Evolutionary conservation across 2,888 invertebrate genomes (phyloP).

Genomic region (Agonopterix subpropinquella): DNA sequence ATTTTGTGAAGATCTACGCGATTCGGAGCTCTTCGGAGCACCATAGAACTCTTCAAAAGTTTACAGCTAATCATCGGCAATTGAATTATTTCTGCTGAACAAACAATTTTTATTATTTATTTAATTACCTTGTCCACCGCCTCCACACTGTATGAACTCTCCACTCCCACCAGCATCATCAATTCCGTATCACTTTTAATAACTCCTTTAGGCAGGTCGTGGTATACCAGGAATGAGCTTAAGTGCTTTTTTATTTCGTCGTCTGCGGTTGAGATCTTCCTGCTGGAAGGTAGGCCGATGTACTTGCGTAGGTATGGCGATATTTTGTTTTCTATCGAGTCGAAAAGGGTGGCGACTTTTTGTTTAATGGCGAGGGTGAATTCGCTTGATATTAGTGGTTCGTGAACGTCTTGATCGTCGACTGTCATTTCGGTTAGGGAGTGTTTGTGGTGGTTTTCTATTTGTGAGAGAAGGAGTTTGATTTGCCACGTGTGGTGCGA

Average conservation of each 20-base stretch:
- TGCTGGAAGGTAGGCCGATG: slow-evolving; percentile 54
- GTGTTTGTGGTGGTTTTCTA: slow-evolving; percentile 46
- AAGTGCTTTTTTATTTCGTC: slow-evolving; percentile 54
- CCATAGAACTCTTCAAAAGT: no score
- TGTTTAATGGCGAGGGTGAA: slow-evolving; percentile 78
- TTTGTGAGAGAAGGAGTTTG: slow-evolving; percentile 79
- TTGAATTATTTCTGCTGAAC: no score
- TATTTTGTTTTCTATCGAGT: slow-evolving; percentile 70
- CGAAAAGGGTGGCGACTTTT: slow-evolving; percentile 67
- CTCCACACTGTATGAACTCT: slow-evolving; percentile 27
- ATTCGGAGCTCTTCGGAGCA: no score
- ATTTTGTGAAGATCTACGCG: no score
- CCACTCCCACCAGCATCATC: slow-evolving; percentile 29
- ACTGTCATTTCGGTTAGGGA: slow-evolving; percentile 39
- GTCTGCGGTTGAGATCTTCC: slow-evolving; percentile 38
- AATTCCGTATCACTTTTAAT: slow-evolving; percentile 40
- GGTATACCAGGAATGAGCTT: slow-evolving; percentile 73
- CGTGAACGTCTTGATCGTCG: slow-evolving; percentile 38
- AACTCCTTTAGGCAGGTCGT: slow-evolving; percentile 71
- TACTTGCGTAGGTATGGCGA: slow-evolving; percentile 64
- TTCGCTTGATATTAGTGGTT: slow-evolving; percentile 76
- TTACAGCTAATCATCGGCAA: no score
- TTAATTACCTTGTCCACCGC: slow-evolving; percentile 23
- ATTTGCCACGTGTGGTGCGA: slow-evolving; percentile 84
- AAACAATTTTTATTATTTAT: no score